A percentile compares a stretch with the other conserved stretches of the same genome.
Conservation (phyloP, 30 jellyfish, hydroid and myxozoan genomes). For the Aurelia aurita complex sp. Pacific region DNA sequence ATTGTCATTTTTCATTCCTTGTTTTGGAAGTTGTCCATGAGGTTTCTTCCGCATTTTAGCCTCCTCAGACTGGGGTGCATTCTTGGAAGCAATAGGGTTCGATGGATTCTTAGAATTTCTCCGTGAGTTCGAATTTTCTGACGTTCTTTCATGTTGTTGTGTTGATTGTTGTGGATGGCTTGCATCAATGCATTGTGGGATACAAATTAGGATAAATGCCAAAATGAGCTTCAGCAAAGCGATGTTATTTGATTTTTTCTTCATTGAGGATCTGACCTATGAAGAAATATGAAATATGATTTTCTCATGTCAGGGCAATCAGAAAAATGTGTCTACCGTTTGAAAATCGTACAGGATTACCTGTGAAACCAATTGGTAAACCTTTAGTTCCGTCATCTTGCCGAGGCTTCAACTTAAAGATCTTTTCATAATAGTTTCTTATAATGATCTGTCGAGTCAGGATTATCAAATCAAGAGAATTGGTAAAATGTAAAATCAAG, state of each 20-base stretch:
- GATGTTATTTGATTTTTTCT: neutral
- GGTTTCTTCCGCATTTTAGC: neutral
- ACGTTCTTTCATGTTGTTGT: neutral
- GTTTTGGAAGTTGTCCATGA: conserved; percentile 3
- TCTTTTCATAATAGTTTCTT: no score
- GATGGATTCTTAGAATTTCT: neutral
- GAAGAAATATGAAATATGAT: neutral
- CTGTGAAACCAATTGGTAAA: neutral
- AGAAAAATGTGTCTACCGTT: no score
- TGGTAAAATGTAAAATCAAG: no score
- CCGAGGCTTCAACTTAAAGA: no score
- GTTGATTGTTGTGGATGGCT: neutral
- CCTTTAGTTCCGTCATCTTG: neutral
- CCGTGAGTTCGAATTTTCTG: neutral
- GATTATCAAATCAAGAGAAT: no score
- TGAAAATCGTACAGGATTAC: neutral
- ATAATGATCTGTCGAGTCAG: no score
- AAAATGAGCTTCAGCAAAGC: neutral
- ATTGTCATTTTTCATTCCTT: conserved; percentile 59
- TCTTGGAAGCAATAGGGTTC: neutral
- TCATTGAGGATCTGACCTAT: conserved; percentile 12
- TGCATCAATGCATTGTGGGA: neutral
- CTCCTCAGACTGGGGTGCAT: conserved; percentile 18
- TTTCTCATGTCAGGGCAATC: neutral
- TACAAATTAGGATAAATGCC: neutral